Conservation (phyloP, 2,888 invertebrate species). For the Apotomis capreana region DNA sequence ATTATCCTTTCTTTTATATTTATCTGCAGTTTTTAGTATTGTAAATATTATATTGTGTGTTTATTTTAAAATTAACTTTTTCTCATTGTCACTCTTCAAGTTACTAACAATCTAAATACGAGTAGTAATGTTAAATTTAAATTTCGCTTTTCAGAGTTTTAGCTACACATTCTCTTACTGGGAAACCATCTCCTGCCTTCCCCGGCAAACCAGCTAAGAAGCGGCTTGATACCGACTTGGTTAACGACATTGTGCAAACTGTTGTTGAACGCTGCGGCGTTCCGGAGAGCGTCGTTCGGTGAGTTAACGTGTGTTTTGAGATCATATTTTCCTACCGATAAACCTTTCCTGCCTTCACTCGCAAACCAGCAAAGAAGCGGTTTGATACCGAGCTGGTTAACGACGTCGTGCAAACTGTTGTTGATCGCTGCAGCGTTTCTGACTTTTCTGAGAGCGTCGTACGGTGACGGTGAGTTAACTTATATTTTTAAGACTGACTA, state of each 20-base stretch:
- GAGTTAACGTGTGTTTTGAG: conserved; percentile 11
- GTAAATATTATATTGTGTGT: too few relatives aligned
- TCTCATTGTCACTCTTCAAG: background rate
- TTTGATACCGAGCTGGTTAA: too few relatives aligned
- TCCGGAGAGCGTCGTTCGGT: conserved; percentile 67
- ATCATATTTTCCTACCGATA: too few relatives aligned
- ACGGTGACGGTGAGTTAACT: conserved; percentile 56
- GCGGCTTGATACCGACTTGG: conserved; percentile 61
- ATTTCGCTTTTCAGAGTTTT: conserved; percentile 1
- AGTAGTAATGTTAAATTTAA: too few relatives aligned
- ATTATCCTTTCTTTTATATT: too few relatives aligned
- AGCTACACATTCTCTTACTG: conserved; percentile 60
- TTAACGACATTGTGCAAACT: conserved; percentile 64
- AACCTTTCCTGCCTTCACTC: too few relatives aligned
- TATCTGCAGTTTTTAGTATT: too few relatives aligned
- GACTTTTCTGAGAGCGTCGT: conserved; percentile 71
- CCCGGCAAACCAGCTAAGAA: conserved; percentile 48
- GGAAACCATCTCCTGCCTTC: conserved; percentile 72
- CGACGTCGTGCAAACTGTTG: conserved; percentile 70
- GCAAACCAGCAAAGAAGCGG: too few relatives aligned
- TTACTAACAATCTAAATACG: too few relatives aligned
- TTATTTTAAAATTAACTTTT: too few relatives aligned
- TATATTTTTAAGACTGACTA: too few relatives aligned
- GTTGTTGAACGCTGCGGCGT: conserved; percentile 64
- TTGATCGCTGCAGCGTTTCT: conserved; percentile 60